Percentiles rank a stretch among this genome's conserved stretches.
Evolutionary conservation across 2,888 invertebrate species (phyloP).

Genomic region (Bruchidius siliquastri): DNA sequence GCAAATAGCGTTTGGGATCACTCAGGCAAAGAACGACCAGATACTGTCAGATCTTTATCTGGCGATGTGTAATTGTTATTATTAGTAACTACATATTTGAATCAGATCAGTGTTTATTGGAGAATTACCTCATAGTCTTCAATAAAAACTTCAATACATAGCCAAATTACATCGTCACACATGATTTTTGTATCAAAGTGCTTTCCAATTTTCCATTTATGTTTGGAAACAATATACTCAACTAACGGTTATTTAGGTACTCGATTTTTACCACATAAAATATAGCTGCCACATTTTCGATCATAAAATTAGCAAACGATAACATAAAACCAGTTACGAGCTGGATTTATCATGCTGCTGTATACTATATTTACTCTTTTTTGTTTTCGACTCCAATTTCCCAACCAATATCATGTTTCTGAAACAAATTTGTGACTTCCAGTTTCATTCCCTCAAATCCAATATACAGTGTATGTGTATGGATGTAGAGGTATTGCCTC

Average conservation of each 20-base stretch:
- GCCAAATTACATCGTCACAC: too few species aligned
- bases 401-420: not conserved
- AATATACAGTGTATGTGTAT: not conserved
- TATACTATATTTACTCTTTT: not conserved
- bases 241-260: not conserved
- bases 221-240: not conserved
- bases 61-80: too few species aligned
- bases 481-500: too few species aligned
- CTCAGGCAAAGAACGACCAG: too few species aligned
- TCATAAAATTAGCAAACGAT: not conserved
- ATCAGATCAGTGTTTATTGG: too few species aligned
- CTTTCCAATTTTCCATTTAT: not conserved
- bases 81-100: too few species aligned
- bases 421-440: not conserved
- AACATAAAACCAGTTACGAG: not conserved
- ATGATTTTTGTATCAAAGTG: too few species aligned
- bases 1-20: too few species aligned
- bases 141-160: too few species aligned
- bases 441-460: not conserved
- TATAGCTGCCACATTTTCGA: not conserved
- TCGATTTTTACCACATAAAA: not conserved
- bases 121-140: too few species aligned
- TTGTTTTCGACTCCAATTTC: not conserved
- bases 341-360: not conserved
- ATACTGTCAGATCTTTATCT: too few species aligned